Conservation (phyloP, 2,113 vertebrate species). For the Saguinus imperator region DNA sequence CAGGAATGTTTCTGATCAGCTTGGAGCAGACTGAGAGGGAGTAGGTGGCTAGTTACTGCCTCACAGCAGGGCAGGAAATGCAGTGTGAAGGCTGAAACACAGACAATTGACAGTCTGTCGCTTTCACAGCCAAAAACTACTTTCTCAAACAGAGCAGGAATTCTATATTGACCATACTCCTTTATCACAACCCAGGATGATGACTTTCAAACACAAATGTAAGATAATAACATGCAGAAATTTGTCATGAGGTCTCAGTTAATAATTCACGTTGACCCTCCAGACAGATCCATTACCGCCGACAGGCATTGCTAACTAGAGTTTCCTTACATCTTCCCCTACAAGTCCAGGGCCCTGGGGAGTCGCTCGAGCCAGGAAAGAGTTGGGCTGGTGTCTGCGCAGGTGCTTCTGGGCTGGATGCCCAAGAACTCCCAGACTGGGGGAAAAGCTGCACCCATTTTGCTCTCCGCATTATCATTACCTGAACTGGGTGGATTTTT, state of each 20-base stretch:
- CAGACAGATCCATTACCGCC: background rate
- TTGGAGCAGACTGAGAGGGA: background rate
- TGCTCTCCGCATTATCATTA: too few species aligned
- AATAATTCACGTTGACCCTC: background rate
- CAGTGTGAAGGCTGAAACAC: background rate
- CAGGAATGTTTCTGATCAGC: background rate
- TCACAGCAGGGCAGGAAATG: background rate
- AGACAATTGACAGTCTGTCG: background rate
- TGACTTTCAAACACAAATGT: slow-evolving; percentile 19
- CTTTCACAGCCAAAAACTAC: slow-evolving; percentile 20
- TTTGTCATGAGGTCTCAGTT: background rate
- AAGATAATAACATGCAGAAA: background rate
- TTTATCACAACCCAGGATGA: background rate
- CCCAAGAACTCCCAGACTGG: background rate
- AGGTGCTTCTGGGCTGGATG: background rate
- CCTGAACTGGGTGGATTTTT: background rate
- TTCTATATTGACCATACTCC: background rate
- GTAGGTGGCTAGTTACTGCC: background rate
- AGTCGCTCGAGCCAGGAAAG: background rate
- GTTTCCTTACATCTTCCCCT: background rate
- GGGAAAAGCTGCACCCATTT: too few species aligned
- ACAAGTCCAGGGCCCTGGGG: background rate
- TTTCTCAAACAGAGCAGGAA: slow-evolving; percentile 30
- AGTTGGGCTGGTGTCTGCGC: background rate
- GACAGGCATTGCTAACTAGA: background rate